These are phyloP conservation scores for Daktulosphaira vitifoliae DNA, from an alignment of 1,140 invertebrate genomes.

Conservation along the genomic window DNA sequence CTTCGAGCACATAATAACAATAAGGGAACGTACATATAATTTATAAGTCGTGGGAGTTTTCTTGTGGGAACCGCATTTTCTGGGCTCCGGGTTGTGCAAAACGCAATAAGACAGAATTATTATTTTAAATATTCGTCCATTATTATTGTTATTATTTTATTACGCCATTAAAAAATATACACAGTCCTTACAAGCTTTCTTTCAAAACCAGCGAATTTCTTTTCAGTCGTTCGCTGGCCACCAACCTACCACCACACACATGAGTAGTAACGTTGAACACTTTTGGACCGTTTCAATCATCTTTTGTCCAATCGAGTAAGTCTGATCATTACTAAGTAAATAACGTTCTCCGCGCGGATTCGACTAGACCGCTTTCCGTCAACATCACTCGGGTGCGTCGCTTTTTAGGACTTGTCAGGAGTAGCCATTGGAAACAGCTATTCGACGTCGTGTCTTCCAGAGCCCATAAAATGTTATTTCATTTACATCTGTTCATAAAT, in stretches of 20 bases:
- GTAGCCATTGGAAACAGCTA: no score
- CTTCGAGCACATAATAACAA: constrained; percentile 9
- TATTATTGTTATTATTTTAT: constrained; percentile 8
- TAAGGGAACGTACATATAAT: constrained; percentile 25
- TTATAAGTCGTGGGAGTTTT: constrained; percentile 33
- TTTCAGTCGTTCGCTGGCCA: constrained; percentile 21
- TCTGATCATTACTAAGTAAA: no score
- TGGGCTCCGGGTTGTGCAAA: constrained; percentile 26
- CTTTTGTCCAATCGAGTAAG: no score
- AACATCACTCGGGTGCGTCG: no score
- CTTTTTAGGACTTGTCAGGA: no score
- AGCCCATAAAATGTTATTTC: background rate
- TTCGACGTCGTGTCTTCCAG: no score
- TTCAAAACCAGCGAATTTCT: constrained; percentile 31
- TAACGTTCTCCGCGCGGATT: no score
- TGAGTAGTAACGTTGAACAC: background rate
- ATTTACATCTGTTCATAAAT: background rate
- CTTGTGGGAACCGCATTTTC: constrained; percentile 29
- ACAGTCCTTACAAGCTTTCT: constrained; percentile 4
- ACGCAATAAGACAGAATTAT: constrained; percentile 31
- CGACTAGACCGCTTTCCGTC: no score
- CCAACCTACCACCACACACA: background rate
- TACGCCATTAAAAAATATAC: constrained; percentile 17
- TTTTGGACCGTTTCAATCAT: no score
- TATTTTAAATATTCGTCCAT: constrained; percentile 29